Conservation (phyloP, 2,888 invertebrate genomes). For the Melangyna quadrimaculata region DNA sequence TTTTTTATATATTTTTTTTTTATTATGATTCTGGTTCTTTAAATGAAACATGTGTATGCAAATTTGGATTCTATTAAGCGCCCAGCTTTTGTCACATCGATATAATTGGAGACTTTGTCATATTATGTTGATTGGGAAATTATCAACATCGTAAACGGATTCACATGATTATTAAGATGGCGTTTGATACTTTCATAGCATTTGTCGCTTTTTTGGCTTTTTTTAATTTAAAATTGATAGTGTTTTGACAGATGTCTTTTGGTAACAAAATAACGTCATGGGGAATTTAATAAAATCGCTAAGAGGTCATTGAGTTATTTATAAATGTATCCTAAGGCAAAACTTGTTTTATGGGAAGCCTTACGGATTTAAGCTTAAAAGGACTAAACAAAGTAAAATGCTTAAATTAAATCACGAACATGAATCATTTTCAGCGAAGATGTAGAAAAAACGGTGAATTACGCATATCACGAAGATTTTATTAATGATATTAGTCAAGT, state of each 20-base stretch:
- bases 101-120: conserved; percentile 50
- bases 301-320: conserved; percentile 9
- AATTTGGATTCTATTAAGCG: conserved; percentile 29
- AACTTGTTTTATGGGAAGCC: background rate
- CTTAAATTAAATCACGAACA: background rate
- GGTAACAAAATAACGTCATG: background rate
- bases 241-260: conserved; percentile 13
- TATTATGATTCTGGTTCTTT: background rate
- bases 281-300: background rate
- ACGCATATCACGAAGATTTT: no score
- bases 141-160: background rate
- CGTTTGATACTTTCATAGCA: background rate
- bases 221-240: background rate
- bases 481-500: no score
- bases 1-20: background rate
- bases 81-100: conserved; percentile 27
- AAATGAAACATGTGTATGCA: conserved; percentile 9
- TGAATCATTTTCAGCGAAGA: background rate
- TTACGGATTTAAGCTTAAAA: background rate
- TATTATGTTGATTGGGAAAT: background rate
- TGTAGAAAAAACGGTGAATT: no score
- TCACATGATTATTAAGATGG: background rate
- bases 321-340: background rate
- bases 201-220: background rate
- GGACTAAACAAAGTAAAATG: background rate